These are phyloP conservation scores for Tipula vernalis DNA, from an alignment of 2,888 invertebrate species.

Conservation along the genomic window DNA sequence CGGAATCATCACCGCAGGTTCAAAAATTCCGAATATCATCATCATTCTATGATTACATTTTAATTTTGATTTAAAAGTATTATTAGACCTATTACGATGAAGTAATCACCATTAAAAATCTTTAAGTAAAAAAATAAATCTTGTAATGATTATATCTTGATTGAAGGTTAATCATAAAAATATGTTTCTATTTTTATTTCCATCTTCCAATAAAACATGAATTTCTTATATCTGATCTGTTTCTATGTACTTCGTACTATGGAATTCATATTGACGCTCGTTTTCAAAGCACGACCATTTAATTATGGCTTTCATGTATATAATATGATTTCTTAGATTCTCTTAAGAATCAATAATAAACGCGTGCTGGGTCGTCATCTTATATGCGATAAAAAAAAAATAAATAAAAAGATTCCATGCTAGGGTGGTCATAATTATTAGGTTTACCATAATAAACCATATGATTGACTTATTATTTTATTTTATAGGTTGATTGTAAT, in stretches of 20 bases:
- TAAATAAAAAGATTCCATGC: too few relatives aligned
- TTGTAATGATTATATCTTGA: not conserved
- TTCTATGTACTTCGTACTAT: not conserved
- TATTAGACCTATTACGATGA: not conserved
- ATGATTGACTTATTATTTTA: not conserved
- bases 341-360: not conserved
- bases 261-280: not conserved
- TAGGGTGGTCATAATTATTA: too few relatives aligned
- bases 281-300: not conserved
- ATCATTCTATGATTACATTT: not conserved
- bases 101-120: not conserved
- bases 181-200: not conserved
- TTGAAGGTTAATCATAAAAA: slow-evolving; percentile 4
- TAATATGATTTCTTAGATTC: not conserved
- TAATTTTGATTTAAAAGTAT: not conserved
- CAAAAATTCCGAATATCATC: not conserved
- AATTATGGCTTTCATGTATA: not conserved
- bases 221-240: not conserved
- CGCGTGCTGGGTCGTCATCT: not conserved
- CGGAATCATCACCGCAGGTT: not conserved
- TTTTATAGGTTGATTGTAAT: not conserved
- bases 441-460: too few relatives aligned
- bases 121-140: not conserved
- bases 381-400: not conserved
- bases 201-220: not conserved